Conservation (phyloP, 2,113 vertebrate genomes). For the Cynocephalus volans region DNA sequence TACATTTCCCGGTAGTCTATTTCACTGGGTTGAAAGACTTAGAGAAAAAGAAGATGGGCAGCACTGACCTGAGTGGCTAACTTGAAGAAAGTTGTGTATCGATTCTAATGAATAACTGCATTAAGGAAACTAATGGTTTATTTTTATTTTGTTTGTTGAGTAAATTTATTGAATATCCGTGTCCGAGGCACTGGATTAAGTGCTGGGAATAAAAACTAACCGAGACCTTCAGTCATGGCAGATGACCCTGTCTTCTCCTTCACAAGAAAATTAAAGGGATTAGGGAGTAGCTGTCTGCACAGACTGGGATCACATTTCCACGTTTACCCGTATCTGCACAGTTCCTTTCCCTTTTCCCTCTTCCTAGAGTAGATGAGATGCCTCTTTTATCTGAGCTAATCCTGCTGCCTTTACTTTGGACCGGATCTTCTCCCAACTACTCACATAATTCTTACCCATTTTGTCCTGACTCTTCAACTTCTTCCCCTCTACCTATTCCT, state of each 20-base stretch:
- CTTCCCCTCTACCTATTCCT: background rate
- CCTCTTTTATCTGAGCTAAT: background rate
- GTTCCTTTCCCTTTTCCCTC: background rate
- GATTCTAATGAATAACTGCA: too few species aligned
- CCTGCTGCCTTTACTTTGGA: background rate
- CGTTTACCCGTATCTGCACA: background rate
- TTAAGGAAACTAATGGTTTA: slow-evolving; percentile 34
- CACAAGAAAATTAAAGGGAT: background rate
- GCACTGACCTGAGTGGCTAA: slow-evolving; percentile 77
- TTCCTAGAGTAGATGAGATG: background rate
- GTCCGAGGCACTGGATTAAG: background rate
- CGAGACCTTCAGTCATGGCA: background rate
- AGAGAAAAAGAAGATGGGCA: background rate
- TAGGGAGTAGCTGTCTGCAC: background rate
- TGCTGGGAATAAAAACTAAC: slow-evolving; percentile 14
- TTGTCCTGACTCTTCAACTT: background rate
- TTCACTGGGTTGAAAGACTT: slow-evolving; percentile 37
- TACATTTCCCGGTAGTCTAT: background rate
- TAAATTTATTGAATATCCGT: slow-evolving; percentile 18
- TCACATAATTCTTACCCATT: background rate
- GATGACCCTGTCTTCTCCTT: slow-evolving; percentile 37
- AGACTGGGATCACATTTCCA: background rate
- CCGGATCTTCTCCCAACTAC: background rate
- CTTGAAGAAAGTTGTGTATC: slow-evolving; percentile 52
- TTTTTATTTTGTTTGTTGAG: slow-evolving; percentile 51